Evolutionary conservation across 2,113 vertebrate species (phyloP), one percentile per base, ranked within the genome.

Genomic region (Rattus rattus): DNA sequence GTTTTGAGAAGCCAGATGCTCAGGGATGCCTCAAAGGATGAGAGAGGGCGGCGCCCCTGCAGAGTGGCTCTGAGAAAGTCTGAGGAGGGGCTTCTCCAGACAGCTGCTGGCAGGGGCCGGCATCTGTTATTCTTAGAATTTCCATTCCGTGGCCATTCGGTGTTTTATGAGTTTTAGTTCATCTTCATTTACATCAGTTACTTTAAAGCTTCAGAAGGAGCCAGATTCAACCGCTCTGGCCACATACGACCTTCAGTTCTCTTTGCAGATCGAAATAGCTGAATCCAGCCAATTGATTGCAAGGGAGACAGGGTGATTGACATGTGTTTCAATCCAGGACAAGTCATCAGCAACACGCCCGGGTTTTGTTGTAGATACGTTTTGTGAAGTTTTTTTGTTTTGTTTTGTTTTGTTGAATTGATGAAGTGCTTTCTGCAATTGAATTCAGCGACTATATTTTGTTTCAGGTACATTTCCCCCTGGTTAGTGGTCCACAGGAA

Each of bases 161-260:
- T 77, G 94, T 96, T 94, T 92, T 85, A 54, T 75, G 47, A 88
- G 30, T 95, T 97, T 97, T 43, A 22, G 17, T 96, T 97, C 52
- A 49, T 80, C 54, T 92, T 95, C 24, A 22, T 20, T 94, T 88
- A n/a, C 1, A 56, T n/a, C 83, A 76, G 49, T 77, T 97, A 96
- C 76, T 89, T 95, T 94, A 77, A 92, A 81, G 73, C 49, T 86
- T 95, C 36, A 88, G 54, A 91, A 95, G 72, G 65, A 88, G 59
- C 47, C 39, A 36, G 33, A 86, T 61, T 83, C 11, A 28, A 81
- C 28, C 69, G 17, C 43, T 59, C 1, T 86, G 83, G 85, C 79
- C 79, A 22, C 26, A 13, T 11, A 20, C 59, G 54, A 33, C 76
- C 75, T 91, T 24, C 85, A 17, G 70, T 88, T 94, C 61, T 88